Evolutionary conservation across 2,797 vertebrate species (phyloP).

Genomic region (Telmatherina bonti): DNA sequence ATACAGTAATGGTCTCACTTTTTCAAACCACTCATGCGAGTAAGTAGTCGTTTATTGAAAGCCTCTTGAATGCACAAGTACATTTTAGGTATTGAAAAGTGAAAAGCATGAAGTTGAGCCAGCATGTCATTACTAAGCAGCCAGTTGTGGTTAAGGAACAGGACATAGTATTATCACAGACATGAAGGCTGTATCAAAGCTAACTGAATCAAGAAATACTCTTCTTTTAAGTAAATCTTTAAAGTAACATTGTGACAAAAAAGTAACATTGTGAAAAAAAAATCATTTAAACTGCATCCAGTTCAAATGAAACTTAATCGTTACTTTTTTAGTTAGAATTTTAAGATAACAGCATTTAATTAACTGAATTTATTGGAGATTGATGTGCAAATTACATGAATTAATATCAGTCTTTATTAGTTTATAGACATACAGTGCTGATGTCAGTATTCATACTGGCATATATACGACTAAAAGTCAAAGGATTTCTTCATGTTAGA

Average conservation of each 20-base stretch:
- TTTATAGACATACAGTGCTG: not conserved
- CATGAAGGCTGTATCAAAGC: conserved; percentile 22
- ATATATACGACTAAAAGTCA: not conserved
- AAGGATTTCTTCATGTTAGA: not conserved
- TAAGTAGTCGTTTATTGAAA: conserved; percentile 71
- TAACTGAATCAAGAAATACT: conserved; percentile 53
- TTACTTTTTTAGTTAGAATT: not conserved
- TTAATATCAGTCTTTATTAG: not conserved
- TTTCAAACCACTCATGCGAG: conserved; percentile 71
- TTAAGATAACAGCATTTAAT: not conserved
- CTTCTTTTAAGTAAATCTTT: conserved; percentile 13
- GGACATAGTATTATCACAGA: conserved; percentile 12
- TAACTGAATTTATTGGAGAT: not conserved
- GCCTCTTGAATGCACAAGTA: conserved; percentile 62
- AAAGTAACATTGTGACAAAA: conserved; percentile 30
- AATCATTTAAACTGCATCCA: conserved; percentile 2
- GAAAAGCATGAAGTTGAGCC: conserved; percentile 52
- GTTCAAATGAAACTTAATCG: conserved; percentile 3
- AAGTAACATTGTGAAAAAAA: conserved; percentile 24
- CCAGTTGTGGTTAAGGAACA: conserved; percentile 33
- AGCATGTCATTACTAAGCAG: conserved; percentile 45
- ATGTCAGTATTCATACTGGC: not conserved
- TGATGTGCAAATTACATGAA: not conserved
- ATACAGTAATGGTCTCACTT: conserved; percentile 73
- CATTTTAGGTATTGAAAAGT: conserved; percentile 73